Conservation (phyloP, 1,140 invertebrate species). For the Drosophila tsacasi region DNA sequence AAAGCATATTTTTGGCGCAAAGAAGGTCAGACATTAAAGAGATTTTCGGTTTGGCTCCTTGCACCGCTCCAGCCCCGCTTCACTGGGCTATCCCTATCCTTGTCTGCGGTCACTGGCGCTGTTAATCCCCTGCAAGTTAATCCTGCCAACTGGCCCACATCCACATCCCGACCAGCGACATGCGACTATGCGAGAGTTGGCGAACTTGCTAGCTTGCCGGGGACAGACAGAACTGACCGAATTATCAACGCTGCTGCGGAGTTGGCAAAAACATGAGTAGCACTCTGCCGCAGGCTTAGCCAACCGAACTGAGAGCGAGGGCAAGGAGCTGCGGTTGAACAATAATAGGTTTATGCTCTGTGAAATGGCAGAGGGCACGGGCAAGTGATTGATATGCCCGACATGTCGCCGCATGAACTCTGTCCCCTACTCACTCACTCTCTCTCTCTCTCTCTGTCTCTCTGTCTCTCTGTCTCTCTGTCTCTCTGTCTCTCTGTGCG, state of each 20-base stretch:
- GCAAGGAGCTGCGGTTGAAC: constrained; percentile 58
- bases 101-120: constrained; percentile 45
- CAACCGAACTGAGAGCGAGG: not conserved
- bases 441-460: not conserved
- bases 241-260: constrained; percentile 47
- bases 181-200: not conserved
- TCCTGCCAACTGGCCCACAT: constrained; percentile 49
- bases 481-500: not conserved
- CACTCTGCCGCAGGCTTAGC: constrained; percentile 36
- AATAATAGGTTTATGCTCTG: constrained; percentile 70
- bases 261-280: constrained; percentile 43
- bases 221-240: constrained; percentile 33
- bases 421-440: constrained; percentile 2
- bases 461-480: too few species aligned
- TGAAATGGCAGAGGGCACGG: constrained; percentile 45
- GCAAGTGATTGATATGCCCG: constrained; percentile 73
- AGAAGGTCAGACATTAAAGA: constrained; percentile 49
- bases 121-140: constrained; percentile 49
- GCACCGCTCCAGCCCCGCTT: constrained; percentile 5
- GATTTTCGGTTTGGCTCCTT: constrained; percentile 42
- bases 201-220: not conserved
- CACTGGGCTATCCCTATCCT: not conserved
- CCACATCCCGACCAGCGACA: constrained; percentile 32
- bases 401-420: constrained; percentile 57
- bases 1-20: constrained; percentile 39